phyloP scores from a whole-genome alignment of 2,888 invertebrate species.

The Orchesellides sinensis region DNA sequence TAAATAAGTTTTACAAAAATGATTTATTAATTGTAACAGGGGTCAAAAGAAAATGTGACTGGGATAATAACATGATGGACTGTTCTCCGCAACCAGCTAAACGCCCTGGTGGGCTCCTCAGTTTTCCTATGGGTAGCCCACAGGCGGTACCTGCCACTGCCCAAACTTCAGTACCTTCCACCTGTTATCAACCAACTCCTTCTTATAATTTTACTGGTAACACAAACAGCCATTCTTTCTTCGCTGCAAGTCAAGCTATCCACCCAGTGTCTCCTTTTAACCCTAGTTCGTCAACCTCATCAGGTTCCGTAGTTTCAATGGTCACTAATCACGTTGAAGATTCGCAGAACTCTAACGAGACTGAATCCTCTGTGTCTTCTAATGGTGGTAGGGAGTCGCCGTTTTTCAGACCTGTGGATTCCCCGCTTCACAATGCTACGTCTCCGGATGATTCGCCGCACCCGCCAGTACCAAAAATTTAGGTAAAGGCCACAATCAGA shows the following conservation, averaged over 20 bases:
- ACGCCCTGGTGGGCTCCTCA: constrained; percentile 70
- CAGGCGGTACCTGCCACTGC: constrained; percentile 28
- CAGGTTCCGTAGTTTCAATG: constrained; percentile 61
- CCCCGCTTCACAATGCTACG: constrained; percentile 66
- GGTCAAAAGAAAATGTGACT: constrained; percentile 74
- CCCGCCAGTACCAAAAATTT: constrained; percentile 69
- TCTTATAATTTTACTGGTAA: constrained; percentile 54
- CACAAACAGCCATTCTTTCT: constrained; percentile 55
- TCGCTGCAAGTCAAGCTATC: constrained; percentile 44
- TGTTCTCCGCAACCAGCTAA: constrained; percentile 74
- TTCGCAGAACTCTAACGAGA: constrained; percentile 74
- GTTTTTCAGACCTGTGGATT: constrained; percentile 73
- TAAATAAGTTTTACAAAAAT: too few relatives aligned
- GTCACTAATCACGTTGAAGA: constrained; percentile 71
- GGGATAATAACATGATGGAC: constrained; percentile 74
- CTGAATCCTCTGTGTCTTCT: constrained; percentile 73
- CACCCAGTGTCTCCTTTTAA: constrained; percentile 61
- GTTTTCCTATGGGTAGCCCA: constrained; percentile 65
- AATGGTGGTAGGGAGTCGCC: constrained; percentile 72
- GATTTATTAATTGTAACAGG: constrained; percentile 67
- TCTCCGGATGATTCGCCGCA: constrained; percentile 72
- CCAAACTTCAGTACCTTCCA: constrained; percentile 54
- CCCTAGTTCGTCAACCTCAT: constrained; percentile 58
- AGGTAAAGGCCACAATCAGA: constrained; percentile 1
- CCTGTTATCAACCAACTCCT: constrained; percentile 41